phyloP scores from a whole-genome alignment of 2,113 vertebrate species.

The Ovibos moschatus region DNA sequence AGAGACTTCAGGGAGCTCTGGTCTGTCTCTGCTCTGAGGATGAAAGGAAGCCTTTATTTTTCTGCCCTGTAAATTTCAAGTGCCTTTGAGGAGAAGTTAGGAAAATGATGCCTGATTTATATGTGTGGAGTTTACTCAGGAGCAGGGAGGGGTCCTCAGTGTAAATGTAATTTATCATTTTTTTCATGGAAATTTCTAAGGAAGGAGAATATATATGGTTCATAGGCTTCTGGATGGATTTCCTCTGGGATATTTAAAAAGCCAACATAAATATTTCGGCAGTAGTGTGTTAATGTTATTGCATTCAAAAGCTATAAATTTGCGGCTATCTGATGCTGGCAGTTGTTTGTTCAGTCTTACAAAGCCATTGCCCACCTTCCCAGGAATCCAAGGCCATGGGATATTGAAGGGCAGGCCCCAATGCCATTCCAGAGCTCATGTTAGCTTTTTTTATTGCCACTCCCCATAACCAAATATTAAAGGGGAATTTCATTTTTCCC shows the following conservation, averaged over 20 bases:
- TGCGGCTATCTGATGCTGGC: slow-evolving; percentile 62
- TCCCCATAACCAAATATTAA: background rate
- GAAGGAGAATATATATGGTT: slow-evolving; percentile 71
- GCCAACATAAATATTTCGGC: slow-evolving; percentile 81
- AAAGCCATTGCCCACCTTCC: slow-evolving; percentile 35
- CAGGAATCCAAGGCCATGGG: background rate
- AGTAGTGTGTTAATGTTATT: slow-evolving; percentile 76
- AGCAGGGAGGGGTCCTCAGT: slow-evolving; percentile 58
- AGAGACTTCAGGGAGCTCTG: slow-evolving; percentile 7
- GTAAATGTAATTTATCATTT: slow-evolving; percentile 77
- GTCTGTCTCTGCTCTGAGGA: slow-evolving; percentile 44
- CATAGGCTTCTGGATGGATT: slow-evolving; percentile 73
- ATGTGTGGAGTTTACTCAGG: slow-evolving; percentile 62
- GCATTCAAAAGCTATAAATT: slow-evolving; percentile 78
- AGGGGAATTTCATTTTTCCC: slow-evolving; percentile 28
- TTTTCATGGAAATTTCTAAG: slow-evolving; percentile 77
- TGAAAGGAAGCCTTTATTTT: slow-evolving; percentile 72
- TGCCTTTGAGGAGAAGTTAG: slow-evolving; percentile 63
- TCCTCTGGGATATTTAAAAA: slow-evolving; percentile 81
- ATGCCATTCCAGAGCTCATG: background rate
- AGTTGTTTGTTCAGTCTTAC: slow-evolving; percentile 58
- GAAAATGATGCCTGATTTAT: slow-evolving; percentile 74
- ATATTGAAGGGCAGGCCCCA: background rate
- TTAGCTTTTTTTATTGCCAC: background rate
- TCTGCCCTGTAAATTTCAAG: slow-evolving; percentile 41